These are phyloP conservation scores for Liposcelis brunnea DNA, from an alignment of 2,888 invertebrate genomes.

Conservation along the genomic window DNA sequence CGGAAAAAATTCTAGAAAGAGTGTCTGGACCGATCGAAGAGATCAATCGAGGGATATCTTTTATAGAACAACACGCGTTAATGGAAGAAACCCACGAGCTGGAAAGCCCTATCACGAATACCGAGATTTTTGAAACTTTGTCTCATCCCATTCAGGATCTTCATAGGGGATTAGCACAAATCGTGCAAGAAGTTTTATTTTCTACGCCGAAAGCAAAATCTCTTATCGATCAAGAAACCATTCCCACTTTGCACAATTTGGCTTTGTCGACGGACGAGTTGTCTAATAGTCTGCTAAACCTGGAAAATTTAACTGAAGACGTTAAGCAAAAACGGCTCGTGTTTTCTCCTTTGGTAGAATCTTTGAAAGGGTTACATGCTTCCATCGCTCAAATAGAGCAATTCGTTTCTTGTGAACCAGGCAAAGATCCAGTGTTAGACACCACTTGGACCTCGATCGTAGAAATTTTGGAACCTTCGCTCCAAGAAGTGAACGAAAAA, in stretches of 20 bases:
- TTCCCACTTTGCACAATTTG: not conserved
- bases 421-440: conserved; percentile 33
- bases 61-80: conserved; percentile 11
- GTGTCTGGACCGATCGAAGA: conserved; percentile 9
- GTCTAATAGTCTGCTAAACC: conserved; percentile 5
- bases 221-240: conserved; percentile 3
- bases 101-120: conserved; percentile 16
- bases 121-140: conserved; percentile 12
- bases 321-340: not conserved
- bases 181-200: conserved; percentile 10
- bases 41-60: conserved; percentile 9
- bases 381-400: conserved; percentile 31
- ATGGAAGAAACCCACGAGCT: conserved; percentile 14
- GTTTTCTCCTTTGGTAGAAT: conserved; percentile 1
- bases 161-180: conserved; percentile 9
- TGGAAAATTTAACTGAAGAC: conserved; percentile 7
- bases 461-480: conserved; percentile 32
- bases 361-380: conserved; percentile 20
- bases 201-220: not conserved
- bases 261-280: not conserved
- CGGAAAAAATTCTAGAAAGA: conserved; percentile 7
- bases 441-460: conserved; percentile 38
- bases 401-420: conserved; percentile 29
- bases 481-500: conserved; percentile 25
- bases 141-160: conserved; percentile 1